phyloP scores from a whole-genome alignment of 2,797 vertebrate species.

The Mus spretus region DNA sequence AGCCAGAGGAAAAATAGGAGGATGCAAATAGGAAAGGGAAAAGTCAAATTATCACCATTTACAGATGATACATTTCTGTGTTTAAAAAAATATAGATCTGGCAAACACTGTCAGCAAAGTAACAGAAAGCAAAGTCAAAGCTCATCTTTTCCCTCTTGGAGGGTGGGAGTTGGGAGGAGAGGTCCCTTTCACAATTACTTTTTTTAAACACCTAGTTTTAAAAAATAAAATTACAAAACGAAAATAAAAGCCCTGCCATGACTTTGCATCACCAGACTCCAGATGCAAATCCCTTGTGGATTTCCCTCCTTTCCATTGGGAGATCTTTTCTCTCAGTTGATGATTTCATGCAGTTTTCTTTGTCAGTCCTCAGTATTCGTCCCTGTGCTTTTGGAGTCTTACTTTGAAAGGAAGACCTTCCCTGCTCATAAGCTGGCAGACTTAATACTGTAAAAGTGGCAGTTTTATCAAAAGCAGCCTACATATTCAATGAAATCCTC shows the following conservation, averaged over 20 bases:
- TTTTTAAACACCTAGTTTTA: not conserved
- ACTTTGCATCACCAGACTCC: not conserved
- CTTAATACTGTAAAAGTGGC: not conserved
- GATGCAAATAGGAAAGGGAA: not conserved
- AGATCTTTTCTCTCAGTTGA: not conserved
- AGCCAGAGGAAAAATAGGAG: not conserved
- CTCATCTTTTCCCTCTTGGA: not conserved
- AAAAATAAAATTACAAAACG: not conserved
- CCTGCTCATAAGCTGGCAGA: not conserved
- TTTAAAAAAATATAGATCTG: not conserved
- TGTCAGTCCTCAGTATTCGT: too few species aligned
- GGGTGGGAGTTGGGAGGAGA: rapidly evolving
- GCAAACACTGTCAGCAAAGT: not conserved
- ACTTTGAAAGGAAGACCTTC: not conserved
- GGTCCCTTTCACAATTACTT: not conserved
- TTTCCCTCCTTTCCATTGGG: not conserved
- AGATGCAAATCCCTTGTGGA: not conserved
- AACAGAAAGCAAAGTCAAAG: not conserved
- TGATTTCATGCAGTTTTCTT: not conserved
- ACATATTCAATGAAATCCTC: not conserved
- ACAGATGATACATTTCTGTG: not conserved
- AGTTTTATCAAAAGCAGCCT: not conserved
- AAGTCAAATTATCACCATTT: not conserved
- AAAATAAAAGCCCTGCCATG: too few species aligned
- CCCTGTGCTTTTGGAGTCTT: not conserved